Evolutionary conservation across 2,113 vertebrate species (phyloP), one percentile per base, ranked within the genome.

Genomic region (Thamnophis sirtalis): DNA sequence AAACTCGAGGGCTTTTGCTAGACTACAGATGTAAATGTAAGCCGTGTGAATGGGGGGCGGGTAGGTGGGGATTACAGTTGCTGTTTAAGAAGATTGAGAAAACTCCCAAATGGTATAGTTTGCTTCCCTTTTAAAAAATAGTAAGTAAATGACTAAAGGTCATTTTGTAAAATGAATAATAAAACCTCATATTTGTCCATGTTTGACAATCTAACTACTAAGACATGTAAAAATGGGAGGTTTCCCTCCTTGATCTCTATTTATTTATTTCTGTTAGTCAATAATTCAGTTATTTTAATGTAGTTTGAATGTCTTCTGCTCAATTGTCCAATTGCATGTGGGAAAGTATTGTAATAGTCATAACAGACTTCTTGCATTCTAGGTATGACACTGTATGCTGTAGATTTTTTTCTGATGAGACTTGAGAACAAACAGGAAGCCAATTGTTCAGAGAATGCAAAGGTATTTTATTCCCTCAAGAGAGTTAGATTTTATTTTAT

Each of bases 1-100:
- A 73, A 91, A 85, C 26, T 56, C 48, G 38, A 55, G 33, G 63
- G 38, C 85, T 43, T 33, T 87, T 88, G 55, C 24, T 24, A 6
- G 4, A 89, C 24, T 50, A 55, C 73, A 90, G 89, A 24, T n/a
- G 38, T 19, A 91, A 93, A 92, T 90, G 54, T 87, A 91, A 91
- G 56, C 11, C 28, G 33, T 49, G 73, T 63, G 60, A 87, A 73
- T 91, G 26, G 49, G 24, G n/a, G 4, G 1, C 26, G 58, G 63
- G 63, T 33, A 22, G 60, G 28, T 38, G 7, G 6, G 7, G 11
- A 86, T 33, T 38, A 58, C 58, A 88, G 91, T 50, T 88, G 50
- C 33, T 73, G 86, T 80, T 92, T 92, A n/a, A 87, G 60, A 56
- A 88, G 17, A 56, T 38, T 8, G 86, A 33, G 13, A 7, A 51